Conservation (phyloP, 2,113 vertebrate species). For the Pseudorhombus dupliciocellatus region DNA sequence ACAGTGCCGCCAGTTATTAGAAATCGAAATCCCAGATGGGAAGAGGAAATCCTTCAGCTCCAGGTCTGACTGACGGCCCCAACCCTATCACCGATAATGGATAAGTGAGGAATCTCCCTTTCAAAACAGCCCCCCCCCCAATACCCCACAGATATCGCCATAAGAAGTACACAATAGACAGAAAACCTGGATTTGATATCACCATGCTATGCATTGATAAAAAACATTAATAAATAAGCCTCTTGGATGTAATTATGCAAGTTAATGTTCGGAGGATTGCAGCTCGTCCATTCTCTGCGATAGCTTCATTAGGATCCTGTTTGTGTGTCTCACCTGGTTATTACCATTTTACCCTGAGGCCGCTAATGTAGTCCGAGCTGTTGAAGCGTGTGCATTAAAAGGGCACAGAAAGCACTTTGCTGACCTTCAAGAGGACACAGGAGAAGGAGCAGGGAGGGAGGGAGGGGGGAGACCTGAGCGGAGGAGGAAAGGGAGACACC, state of each 20-base stretch:
- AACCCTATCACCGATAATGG: constrained; percentile 31
- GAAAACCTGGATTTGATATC: background rate
- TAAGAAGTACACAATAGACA: background rate
- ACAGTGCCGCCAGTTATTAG: constrained; percentile 57
- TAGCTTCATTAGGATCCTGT: background rate
- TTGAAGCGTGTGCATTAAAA: constrained; percentile 49
- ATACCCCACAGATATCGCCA: constrained; percentile 1
- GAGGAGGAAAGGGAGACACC: constrained; percentile 40
- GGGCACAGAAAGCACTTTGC: constrained; percentile 56
- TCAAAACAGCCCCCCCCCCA: constrained; percentile 25
- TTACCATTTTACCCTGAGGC: constrained; percentile 21
- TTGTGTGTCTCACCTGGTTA: constrained; percentile 15
- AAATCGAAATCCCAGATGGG: constrained; percentile 63
- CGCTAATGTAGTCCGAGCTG: constrained; percentile 30
- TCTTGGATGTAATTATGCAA: constrained; percentile 52
- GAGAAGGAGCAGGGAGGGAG: constrained; percentile 10
- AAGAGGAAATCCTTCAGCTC: constrained; percentile 48
- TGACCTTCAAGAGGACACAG: constrained; percentile 29
- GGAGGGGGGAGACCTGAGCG: constrained; percentile 35
- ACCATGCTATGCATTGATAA: constrained; percentile 7
- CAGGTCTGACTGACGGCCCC: constrained; percentile 38
- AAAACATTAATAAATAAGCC: too few species aligned
- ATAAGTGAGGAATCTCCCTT: constrained; percentile 52
- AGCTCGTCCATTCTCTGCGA: constrained; percentile 1
- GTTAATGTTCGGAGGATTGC: constrained; percentile 4